Conservation (phyloP, 2,888 invertebrate genomes). For the Chamaedrilus cognettii region DNA sequence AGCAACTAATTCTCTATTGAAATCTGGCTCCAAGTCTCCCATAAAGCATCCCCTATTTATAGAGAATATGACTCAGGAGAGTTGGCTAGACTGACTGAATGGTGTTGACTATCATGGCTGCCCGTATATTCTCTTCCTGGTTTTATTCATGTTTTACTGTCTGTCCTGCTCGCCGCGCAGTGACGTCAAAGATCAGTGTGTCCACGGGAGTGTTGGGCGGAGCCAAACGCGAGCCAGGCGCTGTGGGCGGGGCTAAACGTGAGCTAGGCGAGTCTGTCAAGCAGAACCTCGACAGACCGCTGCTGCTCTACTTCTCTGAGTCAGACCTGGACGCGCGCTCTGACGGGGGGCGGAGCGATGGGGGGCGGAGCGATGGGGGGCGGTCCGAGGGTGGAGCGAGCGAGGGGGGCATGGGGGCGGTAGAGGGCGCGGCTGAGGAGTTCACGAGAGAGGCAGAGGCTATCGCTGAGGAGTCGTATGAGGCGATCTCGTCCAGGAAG, state of each 20-base stretch:
- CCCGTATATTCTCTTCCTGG: too few species aligned
- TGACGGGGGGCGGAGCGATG: background rate
- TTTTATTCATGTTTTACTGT: too few species aligned
- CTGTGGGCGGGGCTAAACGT: background rate
- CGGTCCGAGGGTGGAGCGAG: background rate
- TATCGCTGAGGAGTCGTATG: background rate
- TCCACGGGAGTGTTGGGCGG: too few species aligned
- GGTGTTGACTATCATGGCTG: too few species aligned
- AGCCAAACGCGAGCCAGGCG: too few species aligned
- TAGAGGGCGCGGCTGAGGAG: background rate
- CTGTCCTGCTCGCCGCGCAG: too few species aligned
- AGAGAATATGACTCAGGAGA: too few species aligned
- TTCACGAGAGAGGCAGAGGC: conserved; percentile 1
- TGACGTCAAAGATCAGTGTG: too few species aligned
- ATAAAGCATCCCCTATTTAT: too few species aligned
- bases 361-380: background rate
- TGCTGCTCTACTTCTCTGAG: conserved; percentile 14
- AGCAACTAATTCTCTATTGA: too few species aligned
- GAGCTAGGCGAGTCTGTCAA: conserved; percentile 7
- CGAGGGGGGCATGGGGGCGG: background rate
- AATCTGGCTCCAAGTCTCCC: too few species aligned
- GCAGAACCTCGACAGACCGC: conserved; percentile 3
- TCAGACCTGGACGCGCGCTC: conserved; percentile 1
- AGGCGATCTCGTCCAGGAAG: background rate
- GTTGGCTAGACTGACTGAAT: too few species aligned